Evolutionary conservation across 2,888 invertebrate species (phyloP), one percentile per base, ranked within the genome.

Genomic region (Anagyrus pseudococci): DNA sequence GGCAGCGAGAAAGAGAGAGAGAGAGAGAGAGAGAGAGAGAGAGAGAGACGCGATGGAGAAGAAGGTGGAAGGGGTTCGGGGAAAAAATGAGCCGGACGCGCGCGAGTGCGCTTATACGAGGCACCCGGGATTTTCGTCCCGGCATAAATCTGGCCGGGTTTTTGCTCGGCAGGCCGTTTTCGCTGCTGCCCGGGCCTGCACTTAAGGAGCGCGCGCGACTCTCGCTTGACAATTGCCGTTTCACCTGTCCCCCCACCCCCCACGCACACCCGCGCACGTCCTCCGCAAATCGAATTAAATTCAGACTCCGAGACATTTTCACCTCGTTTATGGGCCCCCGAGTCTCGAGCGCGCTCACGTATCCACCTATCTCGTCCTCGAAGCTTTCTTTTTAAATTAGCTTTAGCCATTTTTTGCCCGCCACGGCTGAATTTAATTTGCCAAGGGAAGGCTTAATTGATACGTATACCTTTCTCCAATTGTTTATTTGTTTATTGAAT

Each of bases 101-200:
- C n/a, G n/a, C n/a, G n/a, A n/a, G n/a, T n/a, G n/a, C n/a, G n/a
- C n/a, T n/a, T n/a, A n/a, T n/a, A n/a, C n/a, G n/a, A n/a, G 17
- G 33, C 2, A 15, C 1, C 20, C n/a, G 29, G 19, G 61, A 58
- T 61, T 61, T 65, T 54, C 25, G 22, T 49, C 49, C 44, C 40
- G 50, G 46, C n/a, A 44, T 66, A 66, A 66, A 66, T 66, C 66
- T 59, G 62, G 19, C 4, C 19, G 19, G 17, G n/a, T 61, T 66
- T 66, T 58, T 62, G 46, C 41, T 17, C 8, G 13, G 47, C 25
- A 26, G 15, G 23, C 19, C 1, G 10, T 58, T 58, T 58, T 49
- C 54, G 44, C 54, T 22, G 54, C 44, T 53, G 43, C 43, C 43
- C 43, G 37, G 13, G 37, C 37, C 8, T 10, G 37, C 8, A 37